Conservation (phyloP, 2,888 invertebrate species). For the Hyalella azteca region DNA sequence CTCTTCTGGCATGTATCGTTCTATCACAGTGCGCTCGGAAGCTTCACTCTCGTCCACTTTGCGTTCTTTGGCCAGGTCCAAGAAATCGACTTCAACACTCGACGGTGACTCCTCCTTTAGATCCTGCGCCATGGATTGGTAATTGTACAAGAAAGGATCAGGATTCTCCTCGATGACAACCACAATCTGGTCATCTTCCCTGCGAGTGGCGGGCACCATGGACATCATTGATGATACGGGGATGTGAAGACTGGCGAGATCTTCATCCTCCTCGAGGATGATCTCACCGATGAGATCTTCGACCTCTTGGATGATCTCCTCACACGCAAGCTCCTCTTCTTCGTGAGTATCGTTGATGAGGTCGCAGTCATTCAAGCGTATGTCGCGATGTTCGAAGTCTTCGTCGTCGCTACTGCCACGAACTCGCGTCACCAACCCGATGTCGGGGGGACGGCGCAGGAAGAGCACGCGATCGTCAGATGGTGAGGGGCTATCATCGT, state of each 20-base stretch:
- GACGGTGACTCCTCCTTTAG: conserved; percentile 58
- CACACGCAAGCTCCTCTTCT: conserved; percentile 24
- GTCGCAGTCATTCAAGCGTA: background rate
- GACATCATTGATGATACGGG: background rate
- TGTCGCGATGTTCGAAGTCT: conserved; percentile 42
- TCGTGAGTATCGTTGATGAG: conserved; percentile 14
- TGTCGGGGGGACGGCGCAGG: conserved; percentile 52
- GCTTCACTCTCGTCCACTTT: conserved; percentile 57
- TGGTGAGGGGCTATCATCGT: conserved; percentile 42
- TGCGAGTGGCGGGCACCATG: conserved; percentile 2
- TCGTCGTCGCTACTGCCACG: conserved; percentile 56
- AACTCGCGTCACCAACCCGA: conserved; percentile 54
- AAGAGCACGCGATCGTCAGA: conserved; percentile 53
- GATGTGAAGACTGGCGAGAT: conserved; percentile 25
- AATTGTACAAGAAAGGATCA: conserved; percentile 51
- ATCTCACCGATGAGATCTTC: conserved; percentile 42
- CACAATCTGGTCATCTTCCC: conserved; percentile 52
- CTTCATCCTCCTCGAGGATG: conserved; percentile 38
- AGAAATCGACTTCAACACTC: conserved; percentile 54
- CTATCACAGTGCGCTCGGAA: conserved; percentile 55
- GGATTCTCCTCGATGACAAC: conserved; percentile 54
- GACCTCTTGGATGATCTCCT: conserved; percentile 26
- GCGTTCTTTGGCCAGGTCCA: conserved; percentile 45
- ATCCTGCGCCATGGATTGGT: conserved; percentile 49
- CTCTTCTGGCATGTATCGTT: conserved; percentile 54